Percentiles rank a stretch among this genome's conserved stretches.
phyloP scores from a whole-genome alignment of 2,113 vertebrate species.

The Crotophaga sulcirostris region DNA sequence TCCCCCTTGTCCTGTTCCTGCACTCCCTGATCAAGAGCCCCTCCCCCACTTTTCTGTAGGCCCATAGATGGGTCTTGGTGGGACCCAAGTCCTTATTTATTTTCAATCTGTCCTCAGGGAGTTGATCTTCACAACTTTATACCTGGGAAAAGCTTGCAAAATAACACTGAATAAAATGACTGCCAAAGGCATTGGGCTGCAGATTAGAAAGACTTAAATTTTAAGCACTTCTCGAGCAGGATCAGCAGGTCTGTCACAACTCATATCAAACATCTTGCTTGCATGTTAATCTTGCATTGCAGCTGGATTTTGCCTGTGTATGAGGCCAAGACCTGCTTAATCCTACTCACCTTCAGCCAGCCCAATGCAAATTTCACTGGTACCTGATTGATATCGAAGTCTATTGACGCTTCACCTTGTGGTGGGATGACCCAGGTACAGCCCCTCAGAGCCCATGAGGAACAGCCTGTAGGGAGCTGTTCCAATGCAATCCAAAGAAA shows the following conservation, averaged over 20 bases:
- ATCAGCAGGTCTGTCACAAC: neutral
- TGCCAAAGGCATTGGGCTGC: neutral
- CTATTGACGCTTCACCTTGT: neutral
- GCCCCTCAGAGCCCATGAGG: accelerated
- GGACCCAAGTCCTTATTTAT: neutral
- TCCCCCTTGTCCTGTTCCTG: no score
- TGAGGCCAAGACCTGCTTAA: accelerated
- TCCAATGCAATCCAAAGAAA: neutral
- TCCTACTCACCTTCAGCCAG: neutral
- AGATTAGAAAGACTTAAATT: accelerated
- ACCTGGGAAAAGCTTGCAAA: neutral
- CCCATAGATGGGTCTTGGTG: neutral
- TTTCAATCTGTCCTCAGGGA: neutral
- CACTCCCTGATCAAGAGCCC: no score
- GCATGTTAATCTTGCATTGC: accelerated
- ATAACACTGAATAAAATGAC: neutral
- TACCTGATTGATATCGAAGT: neutral
- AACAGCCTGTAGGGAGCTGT: neutral
- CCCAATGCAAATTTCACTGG: neutral
- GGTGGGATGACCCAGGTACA: neutral
- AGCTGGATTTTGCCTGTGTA: neutral
- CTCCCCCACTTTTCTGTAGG: no score
- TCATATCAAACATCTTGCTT: neutral
- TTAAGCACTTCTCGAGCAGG: neutral
- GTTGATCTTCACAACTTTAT: neutral